phyloP scores from a whole-genome alignment of 1,140 invertebrate species.

The Sogatella furcifera region DNA sequence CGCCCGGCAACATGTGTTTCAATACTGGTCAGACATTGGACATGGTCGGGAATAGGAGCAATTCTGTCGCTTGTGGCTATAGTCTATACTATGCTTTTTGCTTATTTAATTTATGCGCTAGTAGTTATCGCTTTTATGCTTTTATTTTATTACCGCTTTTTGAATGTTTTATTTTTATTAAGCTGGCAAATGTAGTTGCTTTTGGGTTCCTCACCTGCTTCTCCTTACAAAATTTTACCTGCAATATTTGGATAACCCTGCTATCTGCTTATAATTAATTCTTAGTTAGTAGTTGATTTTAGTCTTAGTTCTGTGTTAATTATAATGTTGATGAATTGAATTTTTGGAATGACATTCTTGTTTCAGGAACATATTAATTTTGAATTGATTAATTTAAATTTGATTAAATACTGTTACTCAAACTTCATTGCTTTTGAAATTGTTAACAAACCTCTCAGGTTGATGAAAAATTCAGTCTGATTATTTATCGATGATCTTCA shows the following conservation, averaged over 20 bases:
- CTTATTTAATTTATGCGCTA: constrained; percentile 14
- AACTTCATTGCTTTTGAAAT: too few species aligned
- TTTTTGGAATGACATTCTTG: too few species aligned
- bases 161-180: too few species aligned
- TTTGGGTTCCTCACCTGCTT: constrained; percentile 14
- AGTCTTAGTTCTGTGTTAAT: too few species aligned
- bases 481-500: too few species aligned
- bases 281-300: too few species aligned
- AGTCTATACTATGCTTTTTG: constrained; percentile 15
- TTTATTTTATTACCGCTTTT: constrained; percentile 17
- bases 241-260: constrained; percentile 37
- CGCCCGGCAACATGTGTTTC: not conserved
- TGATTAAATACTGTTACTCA: too few species aligned
- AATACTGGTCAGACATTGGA: not conserved
- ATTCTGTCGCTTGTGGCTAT: constrained; percentile 4
- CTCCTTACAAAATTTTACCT: constrained; percentile 10
- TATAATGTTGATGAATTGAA: too few species aligned
- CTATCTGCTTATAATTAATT: constrained; percentile 20
- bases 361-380: too few species aligned
- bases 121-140: constrained; percentile 7
- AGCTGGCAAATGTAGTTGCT: constrained; percentile 23
- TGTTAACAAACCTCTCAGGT: too few species aligned
- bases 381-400: too few species aligned
- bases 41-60: not conserved
- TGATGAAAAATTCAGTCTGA: too few species aligned